These are phyloP conservation scores for Yasuhikotakia modesta DNA, from an alignment of 2,797 vertebrate genomes.

Conservation along the genomic window DNA sequence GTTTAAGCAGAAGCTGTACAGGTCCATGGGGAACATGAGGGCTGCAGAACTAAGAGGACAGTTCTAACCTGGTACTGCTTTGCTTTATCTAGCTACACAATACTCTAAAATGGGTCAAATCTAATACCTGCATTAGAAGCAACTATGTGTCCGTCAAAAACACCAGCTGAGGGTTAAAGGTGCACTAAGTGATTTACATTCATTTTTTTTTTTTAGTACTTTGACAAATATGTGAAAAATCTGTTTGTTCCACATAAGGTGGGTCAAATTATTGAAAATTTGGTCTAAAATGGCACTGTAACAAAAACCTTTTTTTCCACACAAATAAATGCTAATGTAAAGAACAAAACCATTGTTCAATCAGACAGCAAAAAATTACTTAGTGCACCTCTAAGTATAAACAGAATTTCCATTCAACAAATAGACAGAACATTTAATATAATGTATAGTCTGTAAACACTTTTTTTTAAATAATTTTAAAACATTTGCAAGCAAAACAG, in stretches of 20 bases:
- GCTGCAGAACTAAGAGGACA: constrained; percentile 57
- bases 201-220: neutral
- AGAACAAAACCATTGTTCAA: neutral
- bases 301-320: neutral
- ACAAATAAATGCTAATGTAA: neutral
- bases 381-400: neutral
- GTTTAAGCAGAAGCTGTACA: constrained; percentile 36
- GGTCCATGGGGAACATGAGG: constrained; percentile 48
- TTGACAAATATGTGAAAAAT: too few relatives aligned
- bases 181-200: neutral
- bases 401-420: neutral
- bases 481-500: too few relatives aligned
- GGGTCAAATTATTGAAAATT: neutral
- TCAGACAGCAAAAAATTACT: neutral
- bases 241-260: too few relatives aligned
- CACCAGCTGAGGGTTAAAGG: neutral
- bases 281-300: neutral
- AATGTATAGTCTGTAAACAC: neutral
- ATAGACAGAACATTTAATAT: neutral
- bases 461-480: too few relatives aligned
- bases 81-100: constrained; percentile 38
- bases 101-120: constrained; percentile 18
- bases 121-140: constrained; percentile 52
- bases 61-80: constrained; percentile 40
- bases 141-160: constrained; percentile 53